These are phyloP conservation scores for Pitta sordida DNA, from an alignment of 2,113 vertebrate genomes.

Conservation along the genomic window DNA sequence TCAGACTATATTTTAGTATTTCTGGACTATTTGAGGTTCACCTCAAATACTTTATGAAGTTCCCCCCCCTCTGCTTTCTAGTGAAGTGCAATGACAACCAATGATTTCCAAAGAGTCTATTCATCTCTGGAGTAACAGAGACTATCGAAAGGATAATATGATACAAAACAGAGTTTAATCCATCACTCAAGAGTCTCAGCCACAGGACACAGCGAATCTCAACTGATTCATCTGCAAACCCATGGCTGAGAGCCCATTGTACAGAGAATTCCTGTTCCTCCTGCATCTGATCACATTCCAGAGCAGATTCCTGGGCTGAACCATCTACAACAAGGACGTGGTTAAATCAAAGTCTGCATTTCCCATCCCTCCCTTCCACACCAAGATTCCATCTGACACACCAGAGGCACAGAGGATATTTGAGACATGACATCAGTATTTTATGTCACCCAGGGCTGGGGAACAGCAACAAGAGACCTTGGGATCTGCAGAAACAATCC, in stretches of 20 bases:
- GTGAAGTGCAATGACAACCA: not conserved
- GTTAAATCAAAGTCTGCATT: not conserved
- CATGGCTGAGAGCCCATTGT: not conserved
- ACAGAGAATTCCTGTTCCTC: not conserved
- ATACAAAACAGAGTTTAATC: not conserved
- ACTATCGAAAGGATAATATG: not conserved
- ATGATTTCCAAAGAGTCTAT: not conserved
- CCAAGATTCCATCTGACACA: not conserved
- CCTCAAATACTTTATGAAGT: not conserved
- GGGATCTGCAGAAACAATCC: constrained; percentile 53
- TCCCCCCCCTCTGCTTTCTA: not conserved
- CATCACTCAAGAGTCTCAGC: not conserved
- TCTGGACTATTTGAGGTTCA: not conserved
- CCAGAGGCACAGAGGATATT: not conserved
- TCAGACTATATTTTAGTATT: not conserved
- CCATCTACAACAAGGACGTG: not conserved
- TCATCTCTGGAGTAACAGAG: too few relatives aligned
- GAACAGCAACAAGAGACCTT: not conserved
- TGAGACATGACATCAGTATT: not conserved
- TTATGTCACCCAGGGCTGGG: not conserved
- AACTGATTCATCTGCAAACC: not conserved
- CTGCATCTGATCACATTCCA: not conserved
- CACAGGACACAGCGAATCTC: not conserved
- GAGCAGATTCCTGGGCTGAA: not conserved
- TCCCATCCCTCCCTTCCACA: not conserved